Conservation (phyloP, 2,888 invertebrate genomes). For the Acanthosepion esculentum region DNA sequence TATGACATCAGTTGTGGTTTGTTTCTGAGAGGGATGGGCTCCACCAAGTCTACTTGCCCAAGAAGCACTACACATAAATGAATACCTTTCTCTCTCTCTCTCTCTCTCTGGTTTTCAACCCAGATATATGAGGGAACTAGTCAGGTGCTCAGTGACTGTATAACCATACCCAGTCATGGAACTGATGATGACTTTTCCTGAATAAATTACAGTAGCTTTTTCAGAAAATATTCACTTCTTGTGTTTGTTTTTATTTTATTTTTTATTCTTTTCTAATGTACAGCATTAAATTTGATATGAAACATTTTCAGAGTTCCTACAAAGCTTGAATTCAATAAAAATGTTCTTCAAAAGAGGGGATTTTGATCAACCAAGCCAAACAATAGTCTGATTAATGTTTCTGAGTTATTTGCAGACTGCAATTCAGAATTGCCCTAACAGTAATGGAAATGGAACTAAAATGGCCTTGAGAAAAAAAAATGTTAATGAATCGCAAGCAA, state of each 20-base stretch:
- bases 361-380: not conserved
- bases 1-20: too few relatives aligned
- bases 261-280: not conserved
- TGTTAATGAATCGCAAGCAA: not conserved
- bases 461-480: not conserved
- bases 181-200: not conserved
- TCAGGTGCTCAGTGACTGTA: too few relatives aligned
- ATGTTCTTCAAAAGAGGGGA: not conserved
- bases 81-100: too few relatives aligned
- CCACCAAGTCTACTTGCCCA: too few relatives aligned
- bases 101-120: too few relatives aligned
- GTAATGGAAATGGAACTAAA: not conserved
- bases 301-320: not conserved
- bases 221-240: not conserved
- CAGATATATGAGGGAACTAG: too few relatives aligned
- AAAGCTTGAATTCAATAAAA: not conserved
- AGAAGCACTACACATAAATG: too few relatives aligned
- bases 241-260: not conserved
- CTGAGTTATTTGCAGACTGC: not conserved
- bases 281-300: not conserved
- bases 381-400: constrained; percentile 8
- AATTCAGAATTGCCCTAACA: not conserved
- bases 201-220: not conserved
- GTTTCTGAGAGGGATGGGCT: too few relatives aligned
- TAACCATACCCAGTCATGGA: too few relatives aligned